Conservation (phyloP, 2,113 vertebrate species). For the Abramis brama region DNA sequence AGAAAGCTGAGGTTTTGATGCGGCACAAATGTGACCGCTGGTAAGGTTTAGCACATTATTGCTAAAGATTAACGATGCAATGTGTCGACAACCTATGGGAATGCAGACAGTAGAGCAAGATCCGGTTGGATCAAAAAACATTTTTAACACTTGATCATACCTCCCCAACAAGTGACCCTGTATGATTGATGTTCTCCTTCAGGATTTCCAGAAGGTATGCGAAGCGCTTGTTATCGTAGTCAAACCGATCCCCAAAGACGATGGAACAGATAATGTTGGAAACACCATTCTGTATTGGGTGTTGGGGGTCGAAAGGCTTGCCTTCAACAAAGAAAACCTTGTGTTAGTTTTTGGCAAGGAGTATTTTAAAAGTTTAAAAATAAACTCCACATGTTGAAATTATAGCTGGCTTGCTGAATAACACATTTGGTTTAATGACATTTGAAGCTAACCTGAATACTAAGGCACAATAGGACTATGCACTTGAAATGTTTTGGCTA, state of each 20-base stretch:
- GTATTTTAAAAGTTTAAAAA: neutral
- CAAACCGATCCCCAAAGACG: slow-evolving; percentile 63
- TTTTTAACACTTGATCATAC: slow-evolving; percentile 17
- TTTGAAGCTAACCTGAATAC: neutral
- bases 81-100: neutral
- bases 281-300: slow-evolving; percentile 52
- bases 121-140: neutral
- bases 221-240: slow-evolving; percentile 61
- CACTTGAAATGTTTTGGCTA: neutral
- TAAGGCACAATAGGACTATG: neutral
- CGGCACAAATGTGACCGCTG: neutral
- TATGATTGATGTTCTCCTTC: slow-evolving; percentile 25
- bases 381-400: neutral
- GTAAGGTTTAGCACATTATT: neutral
- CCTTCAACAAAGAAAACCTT: slow-evolving; percentile 41
- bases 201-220: slow-evolving; percentile 56
- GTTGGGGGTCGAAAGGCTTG: slow-evolving; percentile 48
- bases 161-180: slow-evolving; percentile 41
- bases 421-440: neutral
- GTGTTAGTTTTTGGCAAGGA: neutral
- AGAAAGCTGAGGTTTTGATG: neutral
- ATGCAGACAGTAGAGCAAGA: neutral
- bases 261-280: slow-evolving; percentile 69
- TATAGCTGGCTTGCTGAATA: neutral
- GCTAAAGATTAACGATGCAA: neutral